phyloP scores from a whole-genome alignment of 2,113 vertebrate species.

The Labeo catla region DNA sequence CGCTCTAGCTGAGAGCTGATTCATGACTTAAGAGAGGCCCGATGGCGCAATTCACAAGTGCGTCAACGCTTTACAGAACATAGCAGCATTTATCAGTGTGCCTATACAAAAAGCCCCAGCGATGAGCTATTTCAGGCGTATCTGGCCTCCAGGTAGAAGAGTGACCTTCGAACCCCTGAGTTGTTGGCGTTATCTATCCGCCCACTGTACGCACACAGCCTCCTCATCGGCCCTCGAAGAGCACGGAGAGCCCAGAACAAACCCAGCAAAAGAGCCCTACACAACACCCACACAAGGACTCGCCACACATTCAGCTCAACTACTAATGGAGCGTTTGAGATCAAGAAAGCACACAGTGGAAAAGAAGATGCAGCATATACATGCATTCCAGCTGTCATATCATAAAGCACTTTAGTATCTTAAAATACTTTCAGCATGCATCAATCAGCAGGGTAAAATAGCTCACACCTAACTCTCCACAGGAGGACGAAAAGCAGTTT shows the following conservation, averaged over 20 bases:
- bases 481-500: not conserved
- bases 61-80: constrained; percentile 4
- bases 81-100: constrained; percentile 20
- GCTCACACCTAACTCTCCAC: not conserved
- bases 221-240: constrained; percentile 18
- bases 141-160: constrained; percentile 45
- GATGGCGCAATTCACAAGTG: constrained; percentile 3
- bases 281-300: constrained; percentile 49
- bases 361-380: constrained; percentile 1
- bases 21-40: constrained; percentile 9
- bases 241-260: constrained; percentile 7
- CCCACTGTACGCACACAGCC: constrained; percentile 35
- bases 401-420: constrained; percentile 18
- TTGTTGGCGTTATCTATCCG: constrained; percentile 38
- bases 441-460: constrained; percentile 21
- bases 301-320: not conserved
- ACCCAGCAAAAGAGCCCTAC: constrained; percentile 10
- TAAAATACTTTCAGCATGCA: constrained; percentile 13
- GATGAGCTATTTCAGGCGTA: constrained; percentile 28
- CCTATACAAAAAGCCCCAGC: not conserved
- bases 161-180: constrained; percentile 31
- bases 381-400: not conserved
- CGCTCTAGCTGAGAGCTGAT: not conserved
- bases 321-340: not conserved
- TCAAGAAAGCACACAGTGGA: constrained; percentile 27